phyloP scores from a whole-genome alignment of 2,113 vertebrate species.

The Odocoileus hemionus region DNA sequence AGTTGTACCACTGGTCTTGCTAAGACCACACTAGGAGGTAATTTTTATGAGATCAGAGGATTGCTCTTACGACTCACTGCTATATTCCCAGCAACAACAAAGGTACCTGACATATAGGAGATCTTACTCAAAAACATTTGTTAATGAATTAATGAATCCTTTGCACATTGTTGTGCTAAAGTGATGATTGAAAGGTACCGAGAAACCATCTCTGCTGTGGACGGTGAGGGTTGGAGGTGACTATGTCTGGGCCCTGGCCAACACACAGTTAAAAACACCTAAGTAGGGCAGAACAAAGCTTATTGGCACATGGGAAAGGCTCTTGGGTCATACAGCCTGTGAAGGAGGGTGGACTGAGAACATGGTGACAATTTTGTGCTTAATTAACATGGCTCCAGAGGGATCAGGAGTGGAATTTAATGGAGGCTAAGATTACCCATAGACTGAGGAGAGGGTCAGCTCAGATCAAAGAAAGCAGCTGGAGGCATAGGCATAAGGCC shows the following conservation, averaged over 20 bases:
- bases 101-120: background rate
- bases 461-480: constrained; percentile 27
- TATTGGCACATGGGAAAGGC: background rate
- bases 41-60: background rate
- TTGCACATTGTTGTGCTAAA: background rate
- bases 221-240: background rate
- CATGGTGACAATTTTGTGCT: background rate
- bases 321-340: background rate
- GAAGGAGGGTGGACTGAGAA: background rate
- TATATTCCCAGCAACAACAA: background rate
- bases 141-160: background rate
- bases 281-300: background rate
- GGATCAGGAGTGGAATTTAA: constrained; percentile 22
- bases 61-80: background rate
- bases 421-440: background rate
- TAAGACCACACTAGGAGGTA: background rate
- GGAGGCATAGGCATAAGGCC: background rate
- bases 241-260: background rate
- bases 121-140: background rate
- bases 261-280: background rate
- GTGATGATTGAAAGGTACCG: background rate
- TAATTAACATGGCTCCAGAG: constrained; percentile 44
- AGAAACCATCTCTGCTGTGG: background rate
- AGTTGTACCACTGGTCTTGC: background rate
- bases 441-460: background rate